A percentile compares a stretch with the other conserved stretches of the same genome.
Conservation (phyloP, 2,113 vertebrate genomes). For the Montifringilla adamsi region DNA sequence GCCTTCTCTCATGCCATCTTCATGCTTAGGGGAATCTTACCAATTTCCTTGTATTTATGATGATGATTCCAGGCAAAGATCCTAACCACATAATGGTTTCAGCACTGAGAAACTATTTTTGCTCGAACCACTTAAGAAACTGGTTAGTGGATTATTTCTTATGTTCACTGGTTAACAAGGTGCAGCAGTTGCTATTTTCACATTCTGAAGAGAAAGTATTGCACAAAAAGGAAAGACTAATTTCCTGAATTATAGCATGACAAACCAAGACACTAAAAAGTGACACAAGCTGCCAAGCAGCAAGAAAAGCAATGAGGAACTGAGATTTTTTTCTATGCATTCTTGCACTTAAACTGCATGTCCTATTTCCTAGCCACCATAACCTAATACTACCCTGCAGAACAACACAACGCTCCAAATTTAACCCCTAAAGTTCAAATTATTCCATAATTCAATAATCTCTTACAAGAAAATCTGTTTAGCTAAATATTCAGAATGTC, state of each 20-base stretch:
- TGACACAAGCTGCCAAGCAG: background rate
- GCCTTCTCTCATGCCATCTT: background rate
- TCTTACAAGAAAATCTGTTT: background rate
- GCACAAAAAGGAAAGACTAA: background rate
- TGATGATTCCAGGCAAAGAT: background rate
- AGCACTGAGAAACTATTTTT: background rate
- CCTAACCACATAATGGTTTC: background rate
- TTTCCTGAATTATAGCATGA: background rate
- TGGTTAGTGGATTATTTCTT: background rate
- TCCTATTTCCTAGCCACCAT: background rate
- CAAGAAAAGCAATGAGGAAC: background rate
- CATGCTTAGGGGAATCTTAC: background rate
- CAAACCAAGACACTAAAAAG: background rate
- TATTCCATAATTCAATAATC: background rate
- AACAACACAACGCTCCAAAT: background rate
- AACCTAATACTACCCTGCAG: background rate
- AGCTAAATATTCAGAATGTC: background rate
- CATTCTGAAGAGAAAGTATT: background rate
- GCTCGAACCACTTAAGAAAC: background rate
- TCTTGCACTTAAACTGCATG: background rate
- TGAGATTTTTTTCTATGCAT: background rate
- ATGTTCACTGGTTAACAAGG: background rate
- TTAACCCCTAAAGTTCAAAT: background rate
- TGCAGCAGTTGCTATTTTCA: background rate
- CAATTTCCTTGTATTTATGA: constrained; percentile 14